Evolutionary conservation across 2,113 vertebrate species (phyloP).

Genomic region (Agapornis roseicollis): DNA sequence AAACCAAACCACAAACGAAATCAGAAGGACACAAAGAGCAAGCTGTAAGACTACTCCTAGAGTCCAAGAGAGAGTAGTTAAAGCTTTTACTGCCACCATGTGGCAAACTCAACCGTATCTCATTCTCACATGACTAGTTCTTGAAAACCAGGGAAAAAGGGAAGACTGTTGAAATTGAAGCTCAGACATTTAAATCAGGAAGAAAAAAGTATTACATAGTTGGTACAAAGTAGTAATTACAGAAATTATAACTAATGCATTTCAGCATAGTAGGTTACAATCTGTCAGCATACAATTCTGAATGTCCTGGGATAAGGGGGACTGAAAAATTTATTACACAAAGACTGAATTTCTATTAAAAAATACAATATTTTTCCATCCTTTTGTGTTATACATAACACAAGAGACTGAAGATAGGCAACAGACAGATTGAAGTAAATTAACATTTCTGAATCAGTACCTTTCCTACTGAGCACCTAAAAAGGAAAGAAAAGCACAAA

Average conservation of each 20-base stretch:
- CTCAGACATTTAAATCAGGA: background rate
- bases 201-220: background rate
- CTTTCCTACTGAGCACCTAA: background rate
- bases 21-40: background rate
- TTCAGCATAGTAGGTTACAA: background rate
- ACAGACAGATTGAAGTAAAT: background rate
- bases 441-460: background rate
- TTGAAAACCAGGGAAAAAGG: background rate
- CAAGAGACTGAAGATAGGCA: background rate
- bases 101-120: background rate
- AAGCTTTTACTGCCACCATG: conserved; percentile 68
- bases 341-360: background rate
- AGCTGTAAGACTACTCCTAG: background rate
- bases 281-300: background rate
- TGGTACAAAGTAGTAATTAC: background rate
- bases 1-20: background rate
- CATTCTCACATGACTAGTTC: background rate
- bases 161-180: background rate
- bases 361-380: background rate
- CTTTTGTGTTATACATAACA: background rate
- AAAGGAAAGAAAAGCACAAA: background rate
- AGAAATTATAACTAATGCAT: background rate
- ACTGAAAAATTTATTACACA: background rate
- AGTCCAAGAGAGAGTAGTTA: background rate
- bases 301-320: background rate